Evolutionary conservation across 2,888 invertebrate species (phyloP), one percentile per base, ranked within the genome.

Genomic region (Papilio demoleus): DNA sequence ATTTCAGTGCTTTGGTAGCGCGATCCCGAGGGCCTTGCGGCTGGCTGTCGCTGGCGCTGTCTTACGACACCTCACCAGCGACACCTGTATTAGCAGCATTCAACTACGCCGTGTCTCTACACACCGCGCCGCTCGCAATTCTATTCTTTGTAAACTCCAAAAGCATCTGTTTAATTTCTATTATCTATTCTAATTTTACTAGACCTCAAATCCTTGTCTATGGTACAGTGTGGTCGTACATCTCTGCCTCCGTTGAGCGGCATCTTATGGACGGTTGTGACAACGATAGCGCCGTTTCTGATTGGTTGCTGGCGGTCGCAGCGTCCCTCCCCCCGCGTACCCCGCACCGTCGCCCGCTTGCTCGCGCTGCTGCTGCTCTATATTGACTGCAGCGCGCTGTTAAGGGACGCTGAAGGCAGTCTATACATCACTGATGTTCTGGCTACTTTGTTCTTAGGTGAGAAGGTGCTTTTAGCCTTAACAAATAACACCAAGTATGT

Each of bases 1-100:
- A n/a, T n/a, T n/a, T n/a, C 76, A 90, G 89, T 5, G 81, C 85
- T 36, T 73, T 89, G 73, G 73, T 85, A 65, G 80, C 86, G 59
- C 82, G 85, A 0, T 78, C 82, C 45, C 85, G 87, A 64, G 84
- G 84, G 4, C 87, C 87, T 1, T 86, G 88, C 74, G 81, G 80
- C 11, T 90, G 90, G 90, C 76, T 90, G 71, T 83, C 90, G 27
- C 79, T 90, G 71, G 77, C 85, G 36, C 74, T 86, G 72, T 73
- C 81, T 19, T 74, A 71, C 50, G 77, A 78, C 65, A 73, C 75
- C 12, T 56, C 62, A 14, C 70, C 61, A n/a, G 63, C 69, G 1
- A 73, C 77, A 2, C 75, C 79, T 0, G 63, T 74, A 11, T 70
- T 80, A 12, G 75, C 80, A 2, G 81, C 83, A 22, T 75, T 76